A percentile compares a stretch with the other conserved stretches of the same genome.
Conservation (phyloP, 2,888 invertebrate genomes). For the Athalia rosae region DNA sequence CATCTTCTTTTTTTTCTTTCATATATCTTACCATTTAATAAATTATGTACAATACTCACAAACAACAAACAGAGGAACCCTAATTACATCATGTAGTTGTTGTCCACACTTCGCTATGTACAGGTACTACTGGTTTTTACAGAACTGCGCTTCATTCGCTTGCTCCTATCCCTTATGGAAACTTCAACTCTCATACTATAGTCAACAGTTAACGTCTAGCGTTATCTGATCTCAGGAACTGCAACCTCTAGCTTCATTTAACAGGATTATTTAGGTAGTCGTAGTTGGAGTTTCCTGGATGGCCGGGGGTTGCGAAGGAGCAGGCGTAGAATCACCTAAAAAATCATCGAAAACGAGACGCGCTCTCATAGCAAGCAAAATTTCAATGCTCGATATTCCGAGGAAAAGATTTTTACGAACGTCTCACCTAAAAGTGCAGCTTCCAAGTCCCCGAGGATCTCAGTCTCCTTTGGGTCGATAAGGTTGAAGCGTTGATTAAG, state of each 20-base stretch:
- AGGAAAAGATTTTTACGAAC: background rate
- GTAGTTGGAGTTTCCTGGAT: constrained; percentile 69
- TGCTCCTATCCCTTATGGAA: constrained; percentile 22
- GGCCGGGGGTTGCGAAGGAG: constrained; percentile 69
- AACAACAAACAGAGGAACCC: constrained; percentile 73
- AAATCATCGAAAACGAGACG: constrained; percentile 43
- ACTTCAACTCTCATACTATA: constrained; percentile 35
- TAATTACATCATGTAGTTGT: constrained; percentile 72
- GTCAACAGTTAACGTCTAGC: constrained; percentile 59
- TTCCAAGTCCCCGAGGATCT: constrained; percentile 93
- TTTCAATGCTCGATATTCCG: background rate
- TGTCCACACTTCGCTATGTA: constrained; percentile 71
- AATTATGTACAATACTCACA: constrained; percentile 74
- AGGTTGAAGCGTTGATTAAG: constrained; percentile 90
- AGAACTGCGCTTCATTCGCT: constrained; percentile 58
- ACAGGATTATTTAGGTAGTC: constrained; percentile 58
- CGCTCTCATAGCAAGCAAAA: background rate
- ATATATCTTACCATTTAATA: constrained; percentile 69
- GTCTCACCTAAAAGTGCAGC: constrained; percentile 80
- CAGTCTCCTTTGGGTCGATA: constrained; percentile 96
- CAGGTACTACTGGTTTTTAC: constrained; percentile 71
- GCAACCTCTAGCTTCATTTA: constrained; percentile 66
- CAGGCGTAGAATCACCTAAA: constrained; percentile 69
- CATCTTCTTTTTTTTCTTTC: constrained; percentile 52
- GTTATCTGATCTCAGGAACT: constrained; percentile 71